phyloP scores from a whole-genome alignment of 2,113 vertebrate genomes.

The Gallinago undulata region DNA sequence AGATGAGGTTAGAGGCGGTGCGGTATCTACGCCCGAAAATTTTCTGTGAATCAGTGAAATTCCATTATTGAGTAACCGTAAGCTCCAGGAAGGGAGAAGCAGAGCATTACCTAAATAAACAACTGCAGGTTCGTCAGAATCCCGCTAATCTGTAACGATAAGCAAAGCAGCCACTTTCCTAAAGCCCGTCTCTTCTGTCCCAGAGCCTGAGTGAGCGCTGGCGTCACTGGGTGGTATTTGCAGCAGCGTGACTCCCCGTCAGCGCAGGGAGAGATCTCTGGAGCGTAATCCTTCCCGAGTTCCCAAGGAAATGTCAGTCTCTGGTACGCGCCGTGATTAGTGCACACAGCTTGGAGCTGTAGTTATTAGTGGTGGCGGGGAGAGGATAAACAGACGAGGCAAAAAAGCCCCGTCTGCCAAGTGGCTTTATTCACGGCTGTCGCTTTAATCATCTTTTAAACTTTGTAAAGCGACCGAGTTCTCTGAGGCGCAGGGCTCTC shows the following conservation, averaged over 20 bases:
- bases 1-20: neutral
- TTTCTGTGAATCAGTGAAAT: conserved; percentile 6
- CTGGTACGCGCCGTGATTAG: neutral
- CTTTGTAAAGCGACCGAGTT: neutral
- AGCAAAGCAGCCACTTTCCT: neutral
- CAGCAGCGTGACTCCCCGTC: neutral
- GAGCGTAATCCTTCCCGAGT: neutral
- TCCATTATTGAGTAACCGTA: neutral
- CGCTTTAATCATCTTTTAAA: neutral
- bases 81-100: neutral
- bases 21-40: neutral
- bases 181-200: neutral
- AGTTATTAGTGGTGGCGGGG: neutral
- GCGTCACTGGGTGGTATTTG: neutral
- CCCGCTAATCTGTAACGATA: neutral
- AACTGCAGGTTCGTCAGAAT: neutral
- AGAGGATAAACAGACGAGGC: neutral
- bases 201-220: neutral
- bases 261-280: neutral
- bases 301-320: neutral
- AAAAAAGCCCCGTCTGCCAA: neutral
- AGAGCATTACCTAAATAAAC: conserved; percentile 1
- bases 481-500: neutral
- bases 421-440: neutral
- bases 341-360: neutral